Base-by-base conservation (phyloP, 2,888 invertebrate species). In the Xestia c-nigrum region DNA sequence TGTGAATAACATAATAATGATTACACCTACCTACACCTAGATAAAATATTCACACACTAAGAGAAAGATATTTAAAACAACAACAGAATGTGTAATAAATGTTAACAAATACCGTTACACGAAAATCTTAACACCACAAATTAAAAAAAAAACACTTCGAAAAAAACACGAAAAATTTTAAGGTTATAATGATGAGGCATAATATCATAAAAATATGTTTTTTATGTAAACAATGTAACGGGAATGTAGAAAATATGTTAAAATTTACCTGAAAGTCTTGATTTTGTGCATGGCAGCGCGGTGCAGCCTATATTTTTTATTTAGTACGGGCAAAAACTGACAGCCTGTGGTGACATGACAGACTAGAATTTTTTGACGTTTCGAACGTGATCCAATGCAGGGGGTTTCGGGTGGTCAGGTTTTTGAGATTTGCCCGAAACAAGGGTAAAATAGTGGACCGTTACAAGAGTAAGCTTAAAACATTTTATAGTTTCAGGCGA, bases 281-380 rank as follows among this genome's bases (percentile, higher is more conserved):
- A 95, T 92, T 96, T 96, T 96, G 95, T 96, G 95, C 96, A 96
- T 96, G 95, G 96, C 95, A 96, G 96, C 91, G 90, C 86, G 85
- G 89, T 93, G 94, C 94, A 79, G 95, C 95, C 94, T 91, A 92
- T 92, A 92, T 88, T 92, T 94, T 92, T 91, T 90, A 88, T 88
- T 91, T 92, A 91, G 96, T 96, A 96, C 96, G 96, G 96, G 95
- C 96, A 94, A 91, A 90, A 87, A 93, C 92, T 94, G 95, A 95
- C 95, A 95, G 94, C 91, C 92, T 88, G 90, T 92, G 95, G 92
- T 95, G 95, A 95, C 96, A 96, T 96, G 96, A 94, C 95, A 95
- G 92, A 91, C 91, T 90, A 88, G 83, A 84, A 67, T 61, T 81
- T 84, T 87, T 87, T 91, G 90, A 89, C 89, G 76, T 89, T 81